A percentile compares a stretch with the other conserved stretches of the same genome.
Conservation (phyloP, 1,140 invertebrate species). For the Varroa destructor region DNA sequence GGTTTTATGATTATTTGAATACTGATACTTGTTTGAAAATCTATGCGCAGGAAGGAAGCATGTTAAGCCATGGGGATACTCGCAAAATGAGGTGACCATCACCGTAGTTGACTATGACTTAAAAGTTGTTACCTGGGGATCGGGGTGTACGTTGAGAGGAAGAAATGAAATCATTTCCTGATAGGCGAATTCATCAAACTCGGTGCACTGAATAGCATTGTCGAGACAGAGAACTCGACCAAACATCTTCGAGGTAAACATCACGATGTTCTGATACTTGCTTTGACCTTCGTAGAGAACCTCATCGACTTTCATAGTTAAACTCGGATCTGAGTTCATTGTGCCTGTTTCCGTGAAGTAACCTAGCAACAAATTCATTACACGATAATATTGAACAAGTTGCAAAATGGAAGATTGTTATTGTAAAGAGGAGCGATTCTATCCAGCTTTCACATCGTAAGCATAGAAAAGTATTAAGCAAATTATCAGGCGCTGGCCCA, state of each 20-base stretch:
- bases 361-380: neutral
- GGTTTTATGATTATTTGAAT: too few species aligned
- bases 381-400: too few species aligned
- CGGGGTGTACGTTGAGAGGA: conserved; percentile 75
- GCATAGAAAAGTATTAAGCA: too few species aligned
- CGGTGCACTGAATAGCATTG: conserved; percentile 90
- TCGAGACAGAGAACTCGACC: conserved; percentile 81
- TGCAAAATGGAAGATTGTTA: too few species aligned
- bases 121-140: conserved; percentile 58
- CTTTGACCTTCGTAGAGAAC: conserved; percentile 4
- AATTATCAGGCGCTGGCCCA: too few species aligned
- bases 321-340: conserved; percentile 14
- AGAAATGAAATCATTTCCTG: conserved; percentile 97
- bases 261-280: conserved; percentile 29
- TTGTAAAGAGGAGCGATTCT: too few species aligned
- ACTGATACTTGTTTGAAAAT: too few species aligned
- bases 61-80: too few species aligned
- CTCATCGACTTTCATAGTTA: conserved; percentile 5
- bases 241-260: conserved; percentile 56
- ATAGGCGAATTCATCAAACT: conserved; percentile 91
- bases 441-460: too few species aligned
- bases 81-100: too few species aligned
- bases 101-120: too few species aligned
- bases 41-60: too few species aligned
- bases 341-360: conserved; percentile 21